Base-by-base conservation (phyloP, 2,797 vertebrate genomes). In the Sternarchorhynchus goeldii region DNA sequence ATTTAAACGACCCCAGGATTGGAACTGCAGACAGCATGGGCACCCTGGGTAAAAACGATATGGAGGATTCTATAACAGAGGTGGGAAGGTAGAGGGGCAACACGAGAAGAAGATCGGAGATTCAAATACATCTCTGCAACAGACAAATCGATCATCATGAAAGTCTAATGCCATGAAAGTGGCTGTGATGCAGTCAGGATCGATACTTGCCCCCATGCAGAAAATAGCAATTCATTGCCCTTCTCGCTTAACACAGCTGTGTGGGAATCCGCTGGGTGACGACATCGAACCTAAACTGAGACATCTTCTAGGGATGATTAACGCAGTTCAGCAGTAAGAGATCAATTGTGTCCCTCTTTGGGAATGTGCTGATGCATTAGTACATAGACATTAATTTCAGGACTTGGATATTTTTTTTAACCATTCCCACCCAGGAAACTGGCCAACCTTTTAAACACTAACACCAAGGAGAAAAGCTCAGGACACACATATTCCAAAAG, bases 71-170 rank as follows among this genome's bases (percentile, higher is more conserved):
- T 21, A 25, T 75, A 57, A 64, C 39, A 6, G 50, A 75, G 50
- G 65, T 12, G 12, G 29, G 21, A n/a, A 12, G n/a, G 5, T 10
- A 17, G 5, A 59, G 57, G 60, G 25, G 50, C 14, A 60, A 74
- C 16, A 58, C 39, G 76, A 77, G 80, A 78, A 59, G 67, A 36
- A 16, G 4, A 74, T 10, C 16, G 36, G 18, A 67, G 63, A 67
- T 73, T 55, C 39, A 56, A 57, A 68, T 7, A 66, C 20, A 16
- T 72, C n/a, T 63, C 14, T 20, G 18, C 62, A 82, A 76, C 21
- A 56, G 77, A 55, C 31, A 18, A 73, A 79, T 87, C 79, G 25
- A 86, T 88, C 72, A 79, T 82, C 77, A 83, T 86, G 81, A 84
- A 87, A 81, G 69, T 85, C 71, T 85, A 85, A 88, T 87, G 71